phyloP scores from a whole-genome alignment of 1,140 invertebrate genomes.

The Nylanderia fulva region DNA sequence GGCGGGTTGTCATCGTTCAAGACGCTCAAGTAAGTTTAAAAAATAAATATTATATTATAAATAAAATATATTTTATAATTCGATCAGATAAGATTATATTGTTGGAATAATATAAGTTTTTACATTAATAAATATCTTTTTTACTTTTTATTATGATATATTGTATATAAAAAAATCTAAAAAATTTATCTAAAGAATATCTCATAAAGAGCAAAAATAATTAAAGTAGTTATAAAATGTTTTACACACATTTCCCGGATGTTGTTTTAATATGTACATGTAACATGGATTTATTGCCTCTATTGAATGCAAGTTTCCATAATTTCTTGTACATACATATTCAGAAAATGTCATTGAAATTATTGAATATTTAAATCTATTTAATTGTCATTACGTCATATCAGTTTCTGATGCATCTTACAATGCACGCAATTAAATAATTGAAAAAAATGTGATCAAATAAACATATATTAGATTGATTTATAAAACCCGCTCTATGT shows the following conservation, averaged over 20 bases:
- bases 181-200: neutral
- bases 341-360: slow-evolving; percentile 13
- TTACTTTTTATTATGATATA: neutral
- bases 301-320: neutral
- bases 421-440: neutral
- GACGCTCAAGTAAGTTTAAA: slow-evolving; percentile 69
- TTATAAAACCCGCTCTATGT: neutral
- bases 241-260: neutral
- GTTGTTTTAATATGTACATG: neutral
- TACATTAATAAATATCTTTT: neutral
- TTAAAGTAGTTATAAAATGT: neutral
- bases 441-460: neutral
- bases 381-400: neutral
- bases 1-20: slow-evolving; percentile 56
- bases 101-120: neutral
- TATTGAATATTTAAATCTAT: slow-evolving; percentile 3
- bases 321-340: neutral
- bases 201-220: neutral
- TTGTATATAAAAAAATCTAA: neutral
- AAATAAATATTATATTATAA: too few relatives aligned
- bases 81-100: neutral
- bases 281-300: slow-evolving; percentile 13
- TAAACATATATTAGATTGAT: neutral
- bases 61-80: neutral
- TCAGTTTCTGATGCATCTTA: slow-evolving; percentile 19